These are phyloP conservation scores for Hydractinia symbiolongicarpus DNA, from an alignment of 30 jellyfish, hydroid and myxozoan species.

Conservation along the genomic window DNA sequence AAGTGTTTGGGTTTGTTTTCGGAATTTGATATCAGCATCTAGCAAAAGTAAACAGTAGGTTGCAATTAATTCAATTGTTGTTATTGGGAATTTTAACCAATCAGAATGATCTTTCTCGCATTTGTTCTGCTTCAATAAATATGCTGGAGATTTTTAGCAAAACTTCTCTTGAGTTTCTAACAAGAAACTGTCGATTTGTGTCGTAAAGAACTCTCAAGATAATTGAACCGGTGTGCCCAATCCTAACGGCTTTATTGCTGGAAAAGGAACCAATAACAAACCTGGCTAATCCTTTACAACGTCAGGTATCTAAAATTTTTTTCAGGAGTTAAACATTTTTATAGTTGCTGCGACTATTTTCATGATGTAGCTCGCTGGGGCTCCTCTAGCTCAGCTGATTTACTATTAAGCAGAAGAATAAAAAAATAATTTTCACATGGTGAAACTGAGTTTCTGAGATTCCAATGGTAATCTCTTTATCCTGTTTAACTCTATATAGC, in stretches of 20 bases:
- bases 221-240: conserved; percentile 16
- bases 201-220: conserved; percentile 22
- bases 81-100: conserved; percentile 13
- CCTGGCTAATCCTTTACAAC: conserved; percentile 31
- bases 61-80: conserved; percentile 8
- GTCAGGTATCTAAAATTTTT: conserved; percentile 21
- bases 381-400: too few relatives aligned
- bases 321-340: too few relatives aligned
- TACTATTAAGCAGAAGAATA: too few relatives aligned
- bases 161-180: conserved; percentile 17
- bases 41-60: not conserved
- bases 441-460: too few relatives aligned
- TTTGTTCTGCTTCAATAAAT: conserved; percentile 20
- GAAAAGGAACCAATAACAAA: conserved; percentile 40
- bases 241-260: conserved; percentile 26
- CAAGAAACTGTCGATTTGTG: conserved; percentile 35
- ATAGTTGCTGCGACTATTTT: too few relatives aligned
- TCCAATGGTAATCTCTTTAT: too few relatives aligned
- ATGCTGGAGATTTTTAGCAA: conserved; percentile 8
- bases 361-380: too few relatives aligned
- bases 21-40: not conserved
- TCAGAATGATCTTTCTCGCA: conserved; percentile 9
- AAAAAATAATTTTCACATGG: too few relatives aligned
- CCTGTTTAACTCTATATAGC: too few relatives aligned
- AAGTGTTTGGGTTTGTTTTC: too few relatives aligned